Evolutionary conservation across 2,888 invertebrate genomes (phyloP).

Genomic region (Malthinus flaveolus): DNA sequence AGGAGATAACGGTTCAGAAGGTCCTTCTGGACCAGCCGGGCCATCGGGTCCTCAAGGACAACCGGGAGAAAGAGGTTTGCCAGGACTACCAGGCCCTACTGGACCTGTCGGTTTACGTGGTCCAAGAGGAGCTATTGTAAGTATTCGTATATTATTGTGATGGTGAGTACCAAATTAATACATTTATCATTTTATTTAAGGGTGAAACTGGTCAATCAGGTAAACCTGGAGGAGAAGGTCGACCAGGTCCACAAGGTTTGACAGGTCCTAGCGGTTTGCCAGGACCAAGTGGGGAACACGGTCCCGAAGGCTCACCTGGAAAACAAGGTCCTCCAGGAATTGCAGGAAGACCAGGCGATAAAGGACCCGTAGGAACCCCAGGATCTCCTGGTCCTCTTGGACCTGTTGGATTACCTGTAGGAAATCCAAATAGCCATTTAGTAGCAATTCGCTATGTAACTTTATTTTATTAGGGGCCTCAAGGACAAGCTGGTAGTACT

Average conservation of each 20-base stretch:
- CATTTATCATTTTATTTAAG: slow-evolving; percentile 42
- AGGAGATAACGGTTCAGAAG: slow-evolving; percentile 73
- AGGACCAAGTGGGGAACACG: slow-evolving; percentile 64
- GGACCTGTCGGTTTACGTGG: slow-evolving; percentile 70
- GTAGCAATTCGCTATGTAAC: background rate
- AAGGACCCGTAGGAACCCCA: slow-evolving; percentile 69
- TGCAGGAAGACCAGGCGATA: slow-evolving; percentile 74
- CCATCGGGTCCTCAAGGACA: slow-evolving; percentile 71
- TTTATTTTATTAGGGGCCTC: slow-evolving; percentile 61
- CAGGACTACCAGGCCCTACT: slow-evolving; percentile 64
- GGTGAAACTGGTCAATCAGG: slow-evolving; percentile 75
- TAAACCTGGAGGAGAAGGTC: slow-evolving; percentile 73
- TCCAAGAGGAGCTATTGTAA: slow-evolving; percentile 65
- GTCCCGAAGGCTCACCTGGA: slow-evolving; percentile 65
- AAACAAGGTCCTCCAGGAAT: slow-evolving; percentile 74
- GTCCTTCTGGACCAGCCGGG: slow-evolving; percentile 71
- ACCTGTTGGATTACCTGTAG: slow-evolving; percentile 70
- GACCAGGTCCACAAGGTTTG: slow-evolving; percentile 68
- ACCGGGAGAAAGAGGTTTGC: slow-evolving; percentile 69
- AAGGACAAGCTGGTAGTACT: slow-evolving; percentile 66
- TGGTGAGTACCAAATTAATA: background rate
- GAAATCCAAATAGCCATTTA: slow-evolving; percentile 10
- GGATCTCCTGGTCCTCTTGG: slow-evolving; percentile 70
- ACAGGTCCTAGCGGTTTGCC: slow-evolving; percentile 69
- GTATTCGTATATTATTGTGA: too few species aligned